Conservation (phyloP, 2,797 vertebrate species). For the Pitangus sulphuratus region DNA sequence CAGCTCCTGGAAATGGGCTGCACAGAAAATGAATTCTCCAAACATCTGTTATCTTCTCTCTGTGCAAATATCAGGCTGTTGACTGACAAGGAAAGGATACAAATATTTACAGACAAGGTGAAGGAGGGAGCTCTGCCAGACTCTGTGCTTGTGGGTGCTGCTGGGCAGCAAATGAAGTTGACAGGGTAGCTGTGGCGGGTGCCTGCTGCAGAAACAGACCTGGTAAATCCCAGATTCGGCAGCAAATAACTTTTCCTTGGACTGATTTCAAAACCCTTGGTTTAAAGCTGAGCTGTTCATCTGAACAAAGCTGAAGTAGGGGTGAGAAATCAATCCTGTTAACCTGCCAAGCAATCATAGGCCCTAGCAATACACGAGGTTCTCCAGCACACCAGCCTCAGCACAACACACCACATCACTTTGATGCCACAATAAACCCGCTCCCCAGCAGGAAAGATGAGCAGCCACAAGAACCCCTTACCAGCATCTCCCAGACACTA, state of each 20-base stretch:
- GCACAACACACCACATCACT: neutral
- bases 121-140: neutral
- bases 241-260: neutral
- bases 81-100: neutral
- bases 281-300: neutral
- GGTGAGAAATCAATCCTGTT: neutral
- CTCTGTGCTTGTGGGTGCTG: neutral
- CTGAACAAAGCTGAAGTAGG: neutral
- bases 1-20: rapidly evolving
- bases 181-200: neutral
- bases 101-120: constrained; percentile 60
- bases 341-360: neutral
- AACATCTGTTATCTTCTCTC: constrained; percentile 2
- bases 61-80: constrained; percentile 37
- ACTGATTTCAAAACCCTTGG: neutral
- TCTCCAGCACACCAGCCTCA: neutral
- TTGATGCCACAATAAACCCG: neutral
- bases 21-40: neutral
- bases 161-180: neutral
- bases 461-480: neutral
- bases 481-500: neutral
- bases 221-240: neutral
- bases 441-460: neutral
- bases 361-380: rapidly evolving
- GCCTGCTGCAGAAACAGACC: neutral